Conservation (phyloP, 2,888 invertebrate genomes). For the Hirtodrosophila alboralis region DNA sequence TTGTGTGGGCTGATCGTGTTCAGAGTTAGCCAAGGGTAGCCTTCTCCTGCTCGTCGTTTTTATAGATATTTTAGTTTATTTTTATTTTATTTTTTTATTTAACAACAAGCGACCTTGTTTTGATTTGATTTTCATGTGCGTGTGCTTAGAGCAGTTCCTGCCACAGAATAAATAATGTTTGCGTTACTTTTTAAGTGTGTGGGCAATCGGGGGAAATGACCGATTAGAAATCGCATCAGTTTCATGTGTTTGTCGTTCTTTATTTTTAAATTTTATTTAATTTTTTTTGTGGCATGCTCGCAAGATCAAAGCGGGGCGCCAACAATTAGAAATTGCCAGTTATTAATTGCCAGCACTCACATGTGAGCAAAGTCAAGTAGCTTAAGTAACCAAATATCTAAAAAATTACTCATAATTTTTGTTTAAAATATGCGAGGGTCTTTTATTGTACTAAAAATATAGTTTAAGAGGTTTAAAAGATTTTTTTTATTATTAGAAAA, state of each 20-base stretch:
- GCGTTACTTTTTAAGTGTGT: conserved; percentile 23
- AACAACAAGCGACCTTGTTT: conserved; percentile 63
- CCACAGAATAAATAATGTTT: conserved; percentile 10
- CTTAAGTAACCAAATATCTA: too few relatives aligned
- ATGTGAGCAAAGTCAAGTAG: conserved; percentile 20
- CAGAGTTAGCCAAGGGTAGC: conserved; percentile 53
- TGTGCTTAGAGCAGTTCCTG: conserved; percentile 30
- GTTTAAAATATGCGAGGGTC: conserved; percentile 1
- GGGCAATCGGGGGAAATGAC: conserved; percentile 64
- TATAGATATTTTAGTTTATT: conserved; percentile 4
- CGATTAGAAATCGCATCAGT: conserved; percentile 72
- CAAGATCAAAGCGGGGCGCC: conserved; percentile 59
- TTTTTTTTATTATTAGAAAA: too few relatives aligned
- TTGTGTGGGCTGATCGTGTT: conserved; percentile 36
- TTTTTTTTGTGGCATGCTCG: not conserved
- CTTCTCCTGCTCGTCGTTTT: conserved; percentile 15
- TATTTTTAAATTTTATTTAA: too few relatives aligned
- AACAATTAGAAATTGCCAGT: conserved; percentile 60
- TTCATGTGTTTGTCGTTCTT: conserved; percentile 49
- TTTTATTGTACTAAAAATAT: not conserved
- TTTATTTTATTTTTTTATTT: conserved; percentile 24
- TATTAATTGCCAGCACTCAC: conserved; percentile 51
- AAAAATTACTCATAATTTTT: conserved; percentile 29
- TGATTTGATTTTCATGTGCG: conserved; percentile 52
- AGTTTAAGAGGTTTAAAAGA: too few relatives aligned